These are phyloP conservation scores for Epirrhoe tristata DNA, from an alignment of 2,888 invertebrate species.

Conservation along the genomic window DNA sequence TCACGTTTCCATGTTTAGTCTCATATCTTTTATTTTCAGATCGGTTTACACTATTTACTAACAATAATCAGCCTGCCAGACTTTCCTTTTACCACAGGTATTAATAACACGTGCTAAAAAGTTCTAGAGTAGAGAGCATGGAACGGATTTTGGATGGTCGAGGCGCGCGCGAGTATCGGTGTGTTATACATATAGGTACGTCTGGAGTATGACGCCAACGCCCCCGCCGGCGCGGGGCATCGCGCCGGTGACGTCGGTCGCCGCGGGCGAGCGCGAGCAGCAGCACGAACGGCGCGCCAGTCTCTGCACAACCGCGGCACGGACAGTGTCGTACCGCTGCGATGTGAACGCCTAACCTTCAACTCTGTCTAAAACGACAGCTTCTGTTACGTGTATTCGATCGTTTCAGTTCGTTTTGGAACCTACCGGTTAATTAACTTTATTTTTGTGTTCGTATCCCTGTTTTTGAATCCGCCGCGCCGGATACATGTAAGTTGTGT, in stretches of 20 bases:
- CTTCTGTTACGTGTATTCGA: slow-evolving; percentile 71
- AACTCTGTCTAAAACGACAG: slow-evolving; percentile 81
- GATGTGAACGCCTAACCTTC: slow-evolving; percentile 81
- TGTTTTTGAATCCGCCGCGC: slow-evolving; percentile 56
- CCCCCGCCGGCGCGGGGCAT: slow-evolving; percentile 51
- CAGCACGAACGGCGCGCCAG: slow-evolving; percentile 58
- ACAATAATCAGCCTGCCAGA: neutral
- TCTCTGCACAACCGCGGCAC: slow-evolving; percentile 82
- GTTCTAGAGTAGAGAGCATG: slow-evolving; percentile 15
- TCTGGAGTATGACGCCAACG: slow-evolving; percentile 74
- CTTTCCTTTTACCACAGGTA: neutral
- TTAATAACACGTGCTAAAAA: slow-evolving; percentile 21
- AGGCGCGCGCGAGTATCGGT: slow-evolving; percentile 42
- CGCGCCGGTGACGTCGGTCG: slow-evolving; percentile 45
- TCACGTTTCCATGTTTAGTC: slow-evolving; percentile 61
- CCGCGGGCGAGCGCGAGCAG: slow-evolving; percentile 41
- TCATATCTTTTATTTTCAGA: slow-evolving; percentile 44
- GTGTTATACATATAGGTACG: slow-evolving; percentile 41
- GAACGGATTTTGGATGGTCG: slow-evolving; percentile 41
- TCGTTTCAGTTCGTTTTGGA: slow-evolving; percentile 63
- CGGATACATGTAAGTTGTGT: slow-evolving; percentile 76
- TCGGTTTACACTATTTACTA: neutral
- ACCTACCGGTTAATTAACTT: slow-evolving; percentile 62
- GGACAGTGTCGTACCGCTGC: slow-evolving; percentile 81
- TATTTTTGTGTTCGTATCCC: slow-evolving; percentile 65